A percentile compares a stretch with the other conserved stretches of the same genome.
Evolutionary conservation across 2,113 vertebrate genomes (phyloP).

Genomic region (Euleptes europaea): DNA sequence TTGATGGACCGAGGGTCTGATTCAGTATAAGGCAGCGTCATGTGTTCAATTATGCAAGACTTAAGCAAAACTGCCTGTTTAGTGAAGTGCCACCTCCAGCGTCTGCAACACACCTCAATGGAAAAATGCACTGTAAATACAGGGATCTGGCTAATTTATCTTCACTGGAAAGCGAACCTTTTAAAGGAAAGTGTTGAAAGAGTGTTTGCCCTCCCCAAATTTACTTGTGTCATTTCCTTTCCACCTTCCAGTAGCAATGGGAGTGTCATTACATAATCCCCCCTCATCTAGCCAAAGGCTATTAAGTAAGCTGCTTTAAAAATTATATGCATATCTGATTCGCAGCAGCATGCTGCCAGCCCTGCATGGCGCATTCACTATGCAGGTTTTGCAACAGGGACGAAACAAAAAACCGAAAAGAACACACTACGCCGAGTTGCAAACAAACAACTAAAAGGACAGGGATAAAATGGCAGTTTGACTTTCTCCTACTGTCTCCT

Average conservation of each 20-base stretch:
- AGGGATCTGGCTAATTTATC: neutral
- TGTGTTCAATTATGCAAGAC: neutral
- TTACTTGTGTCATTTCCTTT: neutral
- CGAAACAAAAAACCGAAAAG: no score
- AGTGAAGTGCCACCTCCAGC: neutral
- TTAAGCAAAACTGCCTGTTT: neutral
- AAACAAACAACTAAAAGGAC: neutral
- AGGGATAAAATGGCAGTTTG: neutral
- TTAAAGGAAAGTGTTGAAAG: neutral
- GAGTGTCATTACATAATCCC: neutral
- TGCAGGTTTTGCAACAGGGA: neutral
- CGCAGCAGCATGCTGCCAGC: neutral
- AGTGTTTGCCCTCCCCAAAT: no score
- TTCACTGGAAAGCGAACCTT: neutral
- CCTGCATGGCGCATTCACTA: no score
- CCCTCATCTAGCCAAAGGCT: neutral
- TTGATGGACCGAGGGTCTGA: no score
- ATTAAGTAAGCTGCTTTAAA: conserved; percentile 23
- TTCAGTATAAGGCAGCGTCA: no score
- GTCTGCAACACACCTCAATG: neutral
- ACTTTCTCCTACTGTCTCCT: neutral
- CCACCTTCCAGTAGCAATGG: neutral
- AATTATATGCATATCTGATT: neutral
- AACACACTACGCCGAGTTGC: no score
- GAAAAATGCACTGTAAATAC: neutral